Base-by-base conservation (phyloP, 1,140 invertebrate species). In the Cydia splendana region DNA sequence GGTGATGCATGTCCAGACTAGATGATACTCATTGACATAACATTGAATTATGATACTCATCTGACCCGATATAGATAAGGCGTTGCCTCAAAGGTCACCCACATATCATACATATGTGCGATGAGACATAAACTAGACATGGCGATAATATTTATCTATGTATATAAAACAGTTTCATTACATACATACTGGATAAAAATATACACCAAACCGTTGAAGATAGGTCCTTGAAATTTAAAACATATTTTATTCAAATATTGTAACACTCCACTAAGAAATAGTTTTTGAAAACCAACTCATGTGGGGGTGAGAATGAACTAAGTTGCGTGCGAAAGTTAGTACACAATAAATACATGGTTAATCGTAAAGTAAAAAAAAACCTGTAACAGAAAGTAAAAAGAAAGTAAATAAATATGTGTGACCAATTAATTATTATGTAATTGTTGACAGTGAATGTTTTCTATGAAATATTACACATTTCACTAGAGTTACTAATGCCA, bases 11-110 rank as follows among this genome's bases (percentile, higher is more conserved):
- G 57, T 62, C n/a, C 57, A 62, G 18, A 10, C 9, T 24, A 62
- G 57, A 62, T 62, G 57, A 62, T 53, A 53, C 51, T 24, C 20
- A 62, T 24, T 62, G 57, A 12, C 57, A 62, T 24, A 62, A 24
- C 57, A 24, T 62, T 62, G 57, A 62, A 62, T 62, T 24, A 24
- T 62, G 57, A 24, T 20, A 62, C 57, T 62, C 18, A 62, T 18
- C 57, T 62, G 57, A 62, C 57, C 57, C 20, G 3, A 7, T 24
- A 24, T n/a, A 24, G 57, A 62, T 62, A 62, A 62, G 7, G n/a
- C 57, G 18, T n/a, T 62, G 57, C 18, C 9, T 62, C 57, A 24
- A 62, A 62, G 57, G 57, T 62, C 57, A 62, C 5, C 57, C 57
- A 62, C 57, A 62, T 57, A 57, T 57, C 45, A 18, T 15, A 15